Conservation (phyloP, 1,140 invertebrate genomes). For the Muscidifurax raptorellus region DNA sequence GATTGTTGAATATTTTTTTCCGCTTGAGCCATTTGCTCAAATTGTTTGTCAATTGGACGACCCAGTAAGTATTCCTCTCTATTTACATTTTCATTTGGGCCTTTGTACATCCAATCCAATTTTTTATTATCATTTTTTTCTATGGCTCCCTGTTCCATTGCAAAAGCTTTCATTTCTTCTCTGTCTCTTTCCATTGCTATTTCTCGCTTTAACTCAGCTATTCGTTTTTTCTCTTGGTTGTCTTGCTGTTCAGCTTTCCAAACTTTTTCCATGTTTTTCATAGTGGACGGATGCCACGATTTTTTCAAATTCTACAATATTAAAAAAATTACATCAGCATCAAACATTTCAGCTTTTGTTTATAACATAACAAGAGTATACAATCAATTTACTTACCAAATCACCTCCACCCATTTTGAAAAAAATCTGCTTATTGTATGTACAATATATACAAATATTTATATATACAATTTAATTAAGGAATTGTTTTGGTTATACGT, state of each 20-base stretch:
- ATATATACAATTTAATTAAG: background rate
- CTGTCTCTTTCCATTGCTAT: constrained; percentile 81
- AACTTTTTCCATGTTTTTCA: constrained; percentile 86
- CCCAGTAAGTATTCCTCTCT: constrained; percentile 94
- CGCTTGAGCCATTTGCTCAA: constrained; percentile 81
- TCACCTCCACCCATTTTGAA: constrained; percentile 77
- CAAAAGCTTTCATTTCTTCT: constrained; percentile 80
- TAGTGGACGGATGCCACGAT: constrained; percentile 87
- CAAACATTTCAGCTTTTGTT: background rate
- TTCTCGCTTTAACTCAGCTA: constrained; percentile 82
- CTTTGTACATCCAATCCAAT: constrained; percentile 96
- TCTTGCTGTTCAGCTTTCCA: constrained; percentile 87
- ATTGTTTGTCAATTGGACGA: constrained; percentile 89
- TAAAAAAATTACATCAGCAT: constrained; percentile 1
- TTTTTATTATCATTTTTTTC: constrained; percentile 79
- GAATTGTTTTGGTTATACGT: too few species aligned
- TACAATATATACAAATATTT: background rate
- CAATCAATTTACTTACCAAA: constrained; percentile 71
- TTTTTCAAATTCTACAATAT: constrained; percentile 82
- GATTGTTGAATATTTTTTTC: constrained; percentile 75
- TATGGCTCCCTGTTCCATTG: constrained; percentile 77
- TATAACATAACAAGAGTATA: constrained; percentile 17
- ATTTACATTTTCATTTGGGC: constrained; percentile 83
- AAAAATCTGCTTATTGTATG: background rate
- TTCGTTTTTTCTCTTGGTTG: constrained; percentile 81